Evolutionary conservation across 2,797 vertebrate genomes (phyloP), one percentile per base, ranked within the genome.

Genomic region (Anomalospiza imberbis): DNA sequence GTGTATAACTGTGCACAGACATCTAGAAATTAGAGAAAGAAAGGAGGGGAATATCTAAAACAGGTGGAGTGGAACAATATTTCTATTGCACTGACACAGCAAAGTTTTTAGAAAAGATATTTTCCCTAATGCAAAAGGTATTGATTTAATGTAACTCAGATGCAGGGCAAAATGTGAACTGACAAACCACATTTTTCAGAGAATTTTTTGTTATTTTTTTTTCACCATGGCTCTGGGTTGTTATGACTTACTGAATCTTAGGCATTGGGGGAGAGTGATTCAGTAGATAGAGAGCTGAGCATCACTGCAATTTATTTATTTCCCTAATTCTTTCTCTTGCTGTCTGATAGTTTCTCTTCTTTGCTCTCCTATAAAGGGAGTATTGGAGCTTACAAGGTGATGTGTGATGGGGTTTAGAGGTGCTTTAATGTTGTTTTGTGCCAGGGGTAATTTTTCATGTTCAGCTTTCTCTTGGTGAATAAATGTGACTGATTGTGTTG

Each of bases 131-230:
- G 57, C 76, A 67, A 68, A 40, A 10, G 31, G 1, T 51, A 48
- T 60, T 79, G 26, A 50, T 80, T 91, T 91, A 94, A 91, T 93
- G 45, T 44, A 89, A 79, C 72, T 92, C 57, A 81, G 78, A 76
- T 68, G 65, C 60, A 42, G 55, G 60, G 38, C 47, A 75, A 68
- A 79, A 45, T 62, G 18, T 11, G 20, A 47, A 77, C 76, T 44
- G 82, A 73, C 66, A 88, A 85, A 50, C 13, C 5, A 13, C 32
- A 20, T 67, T 88, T 93, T 86, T 70, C 34, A 70, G 74, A 42
- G 34, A 45, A 54, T 71, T 65, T 72, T 86, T 85, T 55, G 7
- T 47, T 86, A 34, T 17, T 89, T 89, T 90, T 54, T 28, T 88
- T 95, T 53, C 2, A 2, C n/a, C 0, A 0, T 87, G 44, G 47